These are phyloP conservation scores for Chymomyza fuscimana DNA, from an alignment of 2,888 invertebrate species.

Conservation along the genomic window DNA sequence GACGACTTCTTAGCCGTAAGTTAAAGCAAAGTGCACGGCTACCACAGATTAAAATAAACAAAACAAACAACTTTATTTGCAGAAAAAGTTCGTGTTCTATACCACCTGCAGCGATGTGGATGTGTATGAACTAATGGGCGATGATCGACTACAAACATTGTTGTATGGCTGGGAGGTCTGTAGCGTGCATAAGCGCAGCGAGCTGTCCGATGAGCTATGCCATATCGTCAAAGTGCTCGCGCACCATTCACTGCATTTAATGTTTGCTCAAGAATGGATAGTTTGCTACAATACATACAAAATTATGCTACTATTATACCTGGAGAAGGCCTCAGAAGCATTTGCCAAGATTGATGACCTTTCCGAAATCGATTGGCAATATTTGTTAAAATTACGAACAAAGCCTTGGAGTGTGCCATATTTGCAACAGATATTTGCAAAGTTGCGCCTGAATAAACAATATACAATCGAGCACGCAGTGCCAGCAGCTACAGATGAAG, in stretches of 20 bases:
- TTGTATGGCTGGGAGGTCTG: constrained; percentile 73
- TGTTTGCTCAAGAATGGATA: constrained; percentile 73
- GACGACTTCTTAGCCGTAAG: constrained; percentile 72
- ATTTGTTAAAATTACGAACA: constrained; percentile 56
- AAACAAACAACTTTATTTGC: background rate
- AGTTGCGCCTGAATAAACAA: constrained; percentile 39
- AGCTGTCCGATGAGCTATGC: constrained; percentile 38
- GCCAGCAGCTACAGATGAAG: constrained; percentile 47
- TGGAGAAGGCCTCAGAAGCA: constrained; percentile 47
- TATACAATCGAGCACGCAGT: constrained; percentile 59
- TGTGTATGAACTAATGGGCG: constrained; percentile 62
- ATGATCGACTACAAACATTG: constrained; percentile 65
- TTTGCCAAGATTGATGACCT: constrained; percentile 57
- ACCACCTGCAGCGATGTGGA: constrained; percentile 64
- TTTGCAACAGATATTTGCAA: constrained; percentile 53
- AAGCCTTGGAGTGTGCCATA: constrained; percentile 70
- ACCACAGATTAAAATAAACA: background rate
- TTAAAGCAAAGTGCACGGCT: background rate
- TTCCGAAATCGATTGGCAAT: constrained; percentile 66
- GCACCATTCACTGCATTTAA: constrained; percentile 69
- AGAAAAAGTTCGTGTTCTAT: constrained; percentile 63
- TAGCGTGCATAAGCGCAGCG: constrained; percentile 42
- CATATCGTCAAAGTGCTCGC: constrained; percentile 57
- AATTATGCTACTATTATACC: constrained; percentile 53
- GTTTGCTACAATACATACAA: constrained; percentile 46